Percentiles rank a stretch among this genome's conserved stretches.
Evolutionary conservation across 2,113 vertebrate species (phyloP).

Genomic region (Diglossa brunneiventris): DNA sequence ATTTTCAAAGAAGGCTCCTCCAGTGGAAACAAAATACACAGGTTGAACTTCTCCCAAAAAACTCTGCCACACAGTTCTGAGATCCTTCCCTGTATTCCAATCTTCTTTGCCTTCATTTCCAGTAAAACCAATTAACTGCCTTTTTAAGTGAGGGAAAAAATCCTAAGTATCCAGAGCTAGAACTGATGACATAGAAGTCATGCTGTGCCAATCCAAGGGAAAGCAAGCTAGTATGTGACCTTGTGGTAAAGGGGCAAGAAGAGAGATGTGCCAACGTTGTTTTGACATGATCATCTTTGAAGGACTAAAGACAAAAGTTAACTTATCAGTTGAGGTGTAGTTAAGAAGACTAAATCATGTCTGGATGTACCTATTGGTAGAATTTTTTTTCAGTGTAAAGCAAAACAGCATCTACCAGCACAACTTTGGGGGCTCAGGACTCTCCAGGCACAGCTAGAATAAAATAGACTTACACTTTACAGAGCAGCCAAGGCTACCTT

Average conservation of each 20-base stretch:
- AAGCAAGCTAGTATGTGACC: neutral
- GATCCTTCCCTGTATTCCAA: neutral
- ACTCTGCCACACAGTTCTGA: neutral
- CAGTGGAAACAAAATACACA: neutral
- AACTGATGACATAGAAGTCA: neutral
- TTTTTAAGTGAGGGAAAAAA: neutral
- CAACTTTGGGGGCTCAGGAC: neutral
- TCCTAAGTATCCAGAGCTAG: neutral
- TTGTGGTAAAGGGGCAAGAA: neutral
- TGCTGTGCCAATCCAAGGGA: neutral
- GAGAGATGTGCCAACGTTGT: neutral
- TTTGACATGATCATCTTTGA: neutral
- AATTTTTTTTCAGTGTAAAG: neutral
- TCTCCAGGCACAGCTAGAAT: neutral
- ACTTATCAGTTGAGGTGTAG: neutral
- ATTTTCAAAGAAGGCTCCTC: neutral
- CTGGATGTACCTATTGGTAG: neutral
- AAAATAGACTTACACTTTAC: neutral
- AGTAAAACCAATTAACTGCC: neutral
- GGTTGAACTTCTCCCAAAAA: neutral
- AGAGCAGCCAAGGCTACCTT: neutral
- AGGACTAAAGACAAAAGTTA: neutral
- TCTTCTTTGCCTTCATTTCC: neutral
- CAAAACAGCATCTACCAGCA: neutral
- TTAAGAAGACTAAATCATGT: neutral